Evolutionary conservation across 2,113 vertebrate genomes (phyloP), one percentile per base, ranked within the genome.

Genomic region (Vidua macroura): DNA sequence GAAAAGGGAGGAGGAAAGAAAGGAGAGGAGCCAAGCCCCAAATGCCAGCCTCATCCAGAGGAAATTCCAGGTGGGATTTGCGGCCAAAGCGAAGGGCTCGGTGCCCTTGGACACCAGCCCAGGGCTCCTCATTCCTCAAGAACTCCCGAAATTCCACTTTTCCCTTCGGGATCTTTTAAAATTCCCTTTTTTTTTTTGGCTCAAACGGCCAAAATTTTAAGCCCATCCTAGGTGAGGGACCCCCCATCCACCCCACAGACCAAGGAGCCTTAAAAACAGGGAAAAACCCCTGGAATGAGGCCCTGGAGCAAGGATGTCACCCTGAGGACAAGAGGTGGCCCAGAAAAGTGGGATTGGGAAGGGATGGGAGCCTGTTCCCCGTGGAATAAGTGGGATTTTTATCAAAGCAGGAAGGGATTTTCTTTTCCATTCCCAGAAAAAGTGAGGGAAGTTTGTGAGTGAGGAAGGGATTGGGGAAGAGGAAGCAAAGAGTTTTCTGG

Each of bases 11-110:
- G 7, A 37, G 15, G 22, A 41, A 59, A 46, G 31, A 33, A 69
- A 59, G 58, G 30, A 53, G 43, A 79, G 53, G 46, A 80, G 62
- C 62, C 79, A 15, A 79, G 35, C 17, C n/a, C 75, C 79, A 90
- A 44, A 85, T 27, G 30, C 91, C 64, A 92, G 14, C 68, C 67
- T 21, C 70, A 66, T 79, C 75, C 13, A 46, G 88, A 63, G 75
- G 75, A 80, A 92, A 77, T n/a, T 56, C 62, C 53, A 41, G 0
- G 8, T 23, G 85, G 87, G 90, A 91, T 68, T 62, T 37, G 41
- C 60, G 62, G 76, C 55, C 0, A 0, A 60, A 60, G 11, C 0
- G 1, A 64, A 76, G 68, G 46, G 35, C 58, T 91, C 2, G 0
- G 68, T 22, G 27, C n/a, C 28, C 23, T 31, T 13, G 48, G 25